phyloP scores from a whole-genome alignment of 2,113 vertebrate genomes.

The Kobus ellipsiprymnus region DNA sequence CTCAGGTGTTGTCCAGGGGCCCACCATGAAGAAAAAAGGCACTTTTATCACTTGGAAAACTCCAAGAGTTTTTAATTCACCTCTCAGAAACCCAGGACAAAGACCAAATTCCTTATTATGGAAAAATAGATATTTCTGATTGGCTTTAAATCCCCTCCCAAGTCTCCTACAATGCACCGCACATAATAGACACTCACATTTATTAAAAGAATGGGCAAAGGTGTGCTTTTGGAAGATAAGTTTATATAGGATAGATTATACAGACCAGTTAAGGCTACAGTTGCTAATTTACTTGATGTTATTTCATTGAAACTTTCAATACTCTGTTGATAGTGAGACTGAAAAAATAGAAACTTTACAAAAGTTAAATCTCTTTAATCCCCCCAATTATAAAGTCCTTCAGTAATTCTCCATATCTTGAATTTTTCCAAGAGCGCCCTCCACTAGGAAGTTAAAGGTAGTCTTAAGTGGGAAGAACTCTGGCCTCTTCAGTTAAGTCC shows the following conservation, averaged over 20 bases:
- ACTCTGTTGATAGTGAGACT: not conserved
- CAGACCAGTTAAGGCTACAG: not conserved
- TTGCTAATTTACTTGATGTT: not conserved
- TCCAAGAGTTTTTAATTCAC: not conserved
- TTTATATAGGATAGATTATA: not conserved
- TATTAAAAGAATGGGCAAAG: not conserved
- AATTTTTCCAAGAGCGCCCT: not conserved
- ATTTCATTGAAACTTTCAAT: not conserved
- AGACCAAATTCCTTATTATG: not conserved
- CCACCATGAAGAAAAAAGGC: not conserved
- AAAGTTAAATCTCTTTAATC: not conserved
- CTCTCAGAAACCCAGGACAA: not conserved
- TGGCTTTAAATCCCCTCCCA: not conserved
- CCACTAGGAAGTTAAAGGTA: not conserved
- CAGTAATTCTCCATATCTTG: not conserved
- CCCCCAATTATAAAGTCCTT: not conserved
- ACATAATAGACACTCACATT: not conserved
- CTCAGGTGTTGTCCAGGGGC: not conserved
- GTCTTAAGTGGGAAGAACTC: not conserved
- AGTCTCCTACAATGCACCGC: not conserved
- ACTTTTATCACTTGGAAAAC: not conserved
- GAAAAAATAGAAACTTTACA: not conserved
- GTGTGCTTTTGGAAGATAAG: not conserved
- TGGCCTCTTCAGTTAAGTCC: not conserved
- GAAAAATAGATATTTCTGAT: not conserved